Evolutionary conservation across 2,888 invertebrate species (phyloP).

Genomic region (Parnassius orleans): DNA sequence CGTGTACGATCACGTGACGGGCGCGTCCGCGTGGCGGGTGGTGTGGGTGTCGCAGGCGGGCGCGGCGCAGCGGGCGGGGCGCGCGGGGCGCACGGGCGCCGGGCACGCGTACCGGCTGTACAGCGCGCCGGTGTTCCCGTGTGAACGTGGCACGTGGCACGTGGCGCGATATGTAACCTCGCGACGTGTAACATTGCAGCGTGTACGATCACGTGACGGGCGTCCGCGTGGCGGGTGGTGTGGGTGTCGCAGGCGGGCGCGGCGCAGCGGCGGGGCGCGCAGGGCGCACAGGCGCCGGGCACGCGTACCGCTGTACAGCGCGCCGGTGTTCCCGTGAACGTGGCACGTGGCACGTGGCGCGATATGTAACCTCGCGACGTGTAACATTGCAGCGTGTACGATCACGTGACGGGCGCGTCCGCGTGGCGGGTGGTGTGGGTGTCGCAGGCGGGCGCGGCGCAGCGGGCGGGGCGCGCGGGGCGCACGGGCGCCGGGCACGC

Average conservation of each 20-base stretch:
- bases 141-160: conserved; percentile 87
- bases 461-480: conserved; percentile 91
- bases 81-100: conserved; percentile 94
- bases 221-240: conserved; percentile 92
- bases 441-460: conserved; percentile 97
- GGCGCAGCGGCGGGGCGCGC: conserved; percentile 92
- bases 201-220: conserved; percentile 96
- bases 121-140: conserved; percentile 96
- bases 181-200: conserved; percentile 53
- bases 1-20: conserved; percentile 94
- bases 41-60: conserved; percentile 96
- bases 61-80: conserved; percentile 90
- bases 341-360: conserved; percentile 74
- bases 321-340: conserved; percentile 95
- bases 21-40: conserved; percentile 94
- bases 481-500: conserved; percentile 95
- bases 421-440: conserved; percentile 94
- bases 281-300: conserved; percentile 94
- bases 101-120: conserved; percentile 95
- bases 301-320: conserved; percentile 95
- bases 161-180: no score
- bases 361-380: no score
- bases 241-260: conserved; percentile 98
- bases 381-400: conserved; percentile 84
- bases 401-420: conserved; percentile 95